Base-by-base conservation (phyloP, 64 coral and sea anemone species). In the Cladopsammia gracilis region DNA sequence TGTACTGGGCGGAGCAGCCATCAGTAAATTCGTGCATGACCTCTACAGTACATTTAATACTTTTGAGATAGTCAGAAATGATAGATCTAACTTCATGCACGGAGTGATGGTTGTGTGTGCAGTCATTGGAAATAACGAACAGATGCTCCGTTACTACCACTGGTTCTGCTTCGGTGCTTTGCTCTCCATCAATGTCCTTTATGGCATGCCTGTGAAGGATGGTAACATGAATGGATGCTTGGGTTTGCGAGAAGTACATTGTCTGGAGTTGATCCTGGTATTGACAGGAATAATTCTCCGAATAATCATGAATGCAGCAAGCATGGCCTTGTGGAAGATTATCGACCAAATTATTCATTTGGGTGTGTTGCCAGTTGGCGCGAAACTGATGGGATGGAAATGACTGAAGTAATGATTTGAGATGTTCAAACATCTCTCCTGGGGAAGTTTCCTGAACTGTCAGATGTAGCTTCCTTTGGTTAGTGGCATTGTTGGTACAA, bases 391-490 rank as follows among this genome's bases (percentile, higher is more conserved):
- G 91, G 0, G 85, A 15, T 12, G 83, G 58, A 56, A 78, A 93
- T 0, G 20, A n/a, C 0, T 88, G 6, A 1, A 93, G 78, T 5
- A 88, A 72, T 57, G 22, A 20, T 42, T 71, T 89, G 26, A 89
- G 83, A n/a, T 76, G 73, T 11, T 62, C 24, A 78, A 95, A 90
- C 88, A 87, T 90, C 60, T 90, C 81, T 77, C 79, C 79, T 16
- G 88, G 88, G 20, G 71, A 43, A 0, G 87, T 90, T 45, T 95
- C 71, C 46, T 90, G 86, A 23, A 44, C 18, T 46, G 60, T 48
- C 7, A 90, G 44, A 14, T 60, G 46, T 4, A 90, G 48, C 10
- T 75, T 84, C 68, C 83, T 82, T 24, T 73, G 61, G 2, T 89
- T 44, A 19, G 50, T 78, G 2, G 46, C 81, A 78, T 86, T 48